Conservation (phyloP, 2,113 vertebrate species). For the Sprattus sprattus region DNA sequence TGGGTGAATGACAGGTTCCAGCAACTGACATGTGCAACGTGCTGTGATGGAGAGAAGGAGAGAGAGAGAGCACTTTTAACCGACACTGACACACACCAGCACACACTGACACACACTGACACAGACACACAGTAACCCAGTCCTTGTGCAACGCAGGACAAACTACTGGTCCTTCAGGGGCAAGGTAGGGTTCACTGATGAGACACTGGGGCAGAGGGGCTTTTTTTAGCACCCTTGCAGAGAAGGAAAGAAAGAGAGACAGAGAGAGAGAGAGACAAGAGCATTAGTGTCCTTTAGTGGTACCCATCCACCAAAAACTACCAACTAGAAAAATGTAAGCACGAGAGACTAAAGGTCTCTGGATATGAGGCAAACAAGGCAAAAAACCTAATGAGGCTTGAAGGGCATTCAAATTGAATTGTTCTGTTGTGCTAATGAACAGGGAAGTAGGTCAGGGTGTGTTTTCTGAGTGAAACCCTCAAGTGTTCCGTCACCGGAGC, state of each 20-base stretch:
- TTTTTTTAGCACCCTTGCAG: background rate
- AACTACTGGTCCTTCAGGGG: background rate
- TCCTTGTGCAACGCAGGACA: background rate
- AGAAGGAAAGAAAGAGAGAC: background rate
- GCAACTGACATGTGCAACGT: background rate
- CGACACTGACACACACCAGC: background rate
- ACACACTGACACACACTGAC: too few species aligned
- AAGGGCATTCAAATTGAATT: slow-evolving; percentile 18
- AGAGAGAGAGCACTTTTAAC: background rate
- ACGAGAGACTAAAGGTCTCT: slow-evolving; percentile 12
- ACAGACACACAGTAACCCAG: background rate
- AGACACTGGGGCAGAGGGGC: background rate
- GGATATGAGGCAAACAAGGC: slow-evolving; percentile 27
- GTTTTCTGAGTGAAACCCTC: background rate
- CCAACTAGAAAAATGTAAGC: background rate
- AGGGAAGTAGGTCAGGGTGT: background rate
- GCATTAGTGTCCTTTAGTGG: background rate
- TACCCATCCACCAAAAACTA: background rate
- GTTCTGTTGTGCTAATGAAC: slow-evolving; percentile 7
- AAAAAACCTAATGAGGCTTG: slow-evolving; percentile 33
- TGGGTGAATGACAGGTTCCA: background rate
- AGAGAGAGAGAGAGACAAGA: too few species aligned
- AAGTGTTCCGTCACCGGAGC: background rate
- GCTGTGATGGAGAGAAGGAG: background rate
- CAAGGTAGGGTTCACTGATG: background rate